These are phyloP conservation scores for Indicator maculatus DNA, from an alignment of 2,113 vertebrate genomes.

Conservation along the genomic window DNA sequence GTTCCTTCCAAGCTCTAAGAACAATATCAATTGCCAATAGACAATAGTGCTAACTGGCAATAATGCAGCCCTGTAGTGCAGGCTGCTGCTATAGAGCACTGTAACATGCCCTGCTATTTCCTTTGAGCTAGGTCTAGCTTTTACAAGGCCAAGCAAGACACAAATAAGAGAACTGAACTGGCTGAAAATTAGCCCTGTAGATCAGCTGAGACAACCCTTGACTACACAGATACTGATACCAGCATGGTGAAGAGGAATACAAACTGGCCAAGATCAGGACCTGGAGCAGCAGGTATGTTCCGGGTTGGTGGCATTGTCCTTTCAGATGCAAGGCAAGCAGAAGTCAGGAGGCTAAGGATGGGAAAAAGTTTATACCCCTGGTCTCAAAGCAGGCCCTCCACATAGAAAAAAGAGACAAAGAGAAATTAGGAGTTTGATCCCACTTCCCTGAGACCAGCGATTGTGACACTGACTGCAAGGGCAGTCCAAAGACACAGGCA, in stretches of 20 bases:
- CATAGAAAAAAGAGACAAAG: background rate
- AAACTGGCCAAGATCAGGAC: background rate
- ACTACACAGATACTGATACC: background rate
- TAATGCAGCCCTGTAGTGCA: background rate
- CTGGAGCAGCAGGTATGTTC: background rate
- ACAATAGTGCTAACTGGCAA: background rate
- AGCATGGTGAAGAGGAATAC: background rate
- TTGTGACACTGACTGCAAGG: background rate
- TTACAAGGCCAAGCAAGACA: background rate
- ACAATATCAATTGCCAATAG: background rate
- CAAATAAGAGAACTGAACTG: background rate
- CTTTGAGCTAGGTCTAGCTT: background rate
- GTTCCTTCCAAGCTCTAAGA: background rate
- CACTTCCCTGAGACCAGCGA: background rate
- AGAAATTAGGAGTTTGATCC: background rate
- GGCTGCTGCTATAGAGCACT: background rate
- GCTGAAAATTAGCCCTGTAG: background rate
- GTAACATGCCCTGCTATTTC: background rate
- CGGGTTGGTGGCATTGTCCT: background rate
- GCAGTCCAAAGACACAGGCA: accelerated
- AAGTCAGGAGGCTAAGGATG: background rate
- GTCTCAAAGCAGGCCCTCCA: background rate
- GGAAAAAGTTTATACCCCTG: background rate
- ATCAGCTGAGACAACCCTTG: background rate
- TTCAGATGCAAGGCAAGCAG: background rate